Evolutionary conservation across 2,888 invertebrate species (phyloP), one percentile per base, ranked within the genome.

Genomic region (Sminthurinus aureus): DNA sequence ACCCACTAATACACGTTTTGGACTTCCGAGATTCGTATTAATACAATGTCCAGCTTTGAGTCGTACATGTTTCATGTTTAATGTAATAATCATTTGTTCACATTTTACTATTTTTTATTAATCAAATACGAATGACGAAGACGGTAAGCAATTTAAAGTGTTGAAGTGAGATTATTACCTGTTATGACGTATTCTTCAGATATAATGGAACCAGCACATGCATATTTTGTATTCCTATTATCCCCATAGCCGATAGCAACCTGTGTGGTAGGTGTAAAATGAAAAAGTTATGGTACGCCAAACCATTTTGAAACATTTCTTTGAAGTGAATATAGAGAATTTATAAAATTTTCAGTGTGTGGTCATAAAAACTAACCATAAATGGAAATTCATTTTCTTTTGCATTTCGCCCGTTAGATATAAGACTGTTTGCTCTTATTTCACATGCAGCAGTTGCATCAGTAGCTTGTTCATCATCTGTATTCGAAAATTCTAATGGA

Each of bases 31-130:
- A 24, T 9, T 24, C 1, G 85, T 84, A 74, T 85, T 79, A 50
- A 84, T 81, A 74, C 89, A 89, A 77, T 88, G 88, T 12, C 88
- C 88, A 13, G 88, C 88, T 11, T 88, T 88, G 8, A 89, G 79
- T 3, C 88, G 85, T n/a, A n/a, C n/a, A n/a, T n/a, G n/a, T n/a
- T n/a, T n/a, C n/a, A n/a, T n/a, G n/a, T n/a, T n/a, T n/a, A n/a
- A n/a, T n/a, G n/a, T n/a, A n/a, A n/a, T n/a, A n/a, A n/a, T n/a
- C n/a, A n/a, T n/a, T n/a, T n/a, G n/a, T n/a, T n/a, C n/a, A n/a
- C n/a, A n/a, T n/a, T n/a, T n/a, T n/a, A n/a, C n/a, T n/a, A n/a
- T n/a, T n/a, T n/a, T n/a, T n/a, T n/a, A n/a, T n/a, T n/a, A n/a
- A n/a, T n/a, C n/a, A n/a, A n/a, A n/a, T n/a, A n/a, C n/a, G n/a